Evolutionary conservation across 2,888 invertebrate species (phyloP).

Genomic region (Eristalis intricaria): DNA sequence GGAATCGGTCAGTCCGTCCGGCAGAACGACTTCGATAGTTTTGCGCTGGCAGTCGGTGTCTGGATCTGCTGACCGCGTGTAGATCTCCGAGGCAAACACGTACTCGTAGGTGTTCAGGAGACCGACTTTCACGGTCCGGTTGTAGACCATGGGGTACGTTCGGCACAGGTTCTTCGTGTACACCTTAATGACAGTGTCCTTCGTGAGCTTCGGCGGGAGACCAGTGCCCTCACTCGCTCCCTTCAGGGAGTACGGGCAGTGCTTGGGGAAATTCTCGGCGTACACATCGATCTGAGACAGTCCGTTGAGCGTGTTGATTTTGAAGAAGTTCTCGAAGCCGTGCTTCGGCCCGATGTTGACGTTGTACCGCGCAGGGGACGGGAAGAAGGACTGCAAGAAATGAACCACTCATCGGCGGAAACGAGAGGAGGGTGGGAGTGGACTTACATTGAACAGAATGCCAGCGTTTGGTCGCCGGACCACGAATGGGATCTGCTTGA

Average conservation of each 20-base stretch:
- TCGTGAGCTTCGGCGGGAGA: conserved; percentile 52
- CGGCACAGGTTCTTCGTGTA: conserved; percentile 59
- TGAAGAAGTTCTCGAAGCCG: conserved; percentile 71
- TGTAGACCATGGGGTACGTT: conserved; percentile 59
- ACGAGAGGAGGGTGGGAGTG: background rate
- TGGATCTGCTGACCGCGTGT: conserved; percentile 41
- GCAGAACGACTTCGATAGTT: conserved; percentile 80
- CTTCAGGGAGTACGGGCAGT: conserved; percentile 59
- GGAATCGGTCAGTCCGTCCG: conserved; percentile 85
- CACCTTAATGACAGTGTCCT: conserved; percentile 32
- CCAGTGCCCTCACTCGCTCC: conserved; percentile 70
- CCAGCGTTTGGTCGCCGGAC: conserved; percentile 83
- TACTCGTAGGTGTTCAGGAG: conserved; percentile 47
- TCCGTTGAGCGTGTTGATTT: conserved; percentile 71
- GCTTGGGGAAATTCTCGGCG: conserved; percentile 31
- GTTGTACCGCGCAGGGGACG: conserved; percentile 56
- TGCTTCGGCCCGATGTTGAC: conserved; percentile 65
- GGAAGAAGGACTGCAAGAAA: conserved; percentile 52
- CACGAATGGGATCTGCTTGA: conserved; percentile 82
- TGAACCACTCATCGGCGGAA: background rate
- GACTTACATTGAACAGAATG: conserved; percentile 84
- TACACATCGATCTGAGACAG: conserved; percentile 32
- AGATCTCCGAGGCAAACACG: conserved; percentile 38
- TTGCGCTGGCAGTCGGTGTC: conserved; percentile 36
- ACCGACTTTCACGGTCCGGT: conserved; percentile 38